phyloP scores from a whole-genome alignment of 2,113 vertebrate species.

The Dicentrarchus labrax region DNA sequence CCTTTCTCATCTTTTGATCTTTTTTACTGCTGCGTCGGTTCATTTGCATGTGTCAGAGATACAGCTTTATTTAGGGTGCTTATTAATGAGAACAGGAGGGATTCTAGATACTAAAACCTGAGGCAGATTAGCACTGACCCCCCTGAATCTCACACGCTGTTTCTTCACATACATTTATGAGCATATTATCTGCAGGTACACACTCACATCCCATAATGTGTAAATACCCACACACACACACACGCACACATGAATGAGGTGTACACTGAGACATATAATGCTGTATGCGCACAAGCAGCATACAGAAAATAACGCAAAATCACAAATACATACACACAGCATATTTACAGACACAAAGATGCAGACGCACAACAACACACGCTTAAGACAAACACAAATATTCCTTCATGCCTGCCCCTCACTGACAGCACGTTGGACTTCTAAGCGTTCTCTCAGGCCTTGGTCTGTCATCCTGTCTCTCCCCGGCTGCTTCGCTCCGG shows the following conservation, averaged over 20 bases:
- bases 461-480: slow-evolving; percentile 77
- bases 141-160: slow-evolving; percentile 61
- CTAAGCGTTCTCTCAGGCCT: slow-evolving; percentile 69
- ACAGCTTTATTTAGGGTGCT: slow-evolving; percentile 80
- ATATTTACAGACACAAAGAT: slow-evolving; percentile 47
- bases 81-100: slow-evolving; percentile 82
- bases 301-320: neutral
- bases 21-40: slow-evolving; percentile 77
- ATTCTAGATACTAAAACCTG: slow-evolving; percentile 77
- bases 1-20: slow-evolving; percentile 85
- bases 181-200: slow-evolving; percentile 57
- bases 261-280: neutral
- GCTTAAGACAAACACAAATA: slow-evolving; percentile 73
- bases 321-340: slow-evolving; percentile 31
- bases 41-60: slow-evolving; percentile 86
- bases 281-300: neutral
- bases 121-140: slow-evolving; percentile 81
- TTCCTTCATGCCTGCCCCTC: slow-evolving; percentile 66
- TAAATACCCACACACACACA: slow-evolving; percentile 45
- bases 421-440: slow-evolving; percentile 72
- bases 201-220: slow-evolving; percentile 10
- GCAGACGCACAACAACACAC: slow-evolving; percentile 25
- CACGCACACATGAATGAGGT: neutral
- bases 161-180: slow-evolving; percentile 61
- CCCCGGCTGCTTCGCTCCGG: slow-evolving; percentile 57